A percentile compares a stretch with the other conserved stretches of the same genome.
Evolutionary conservation across 2,888 invertebrate genomes (phyloP).

Genomic region (Hedychridium roseum): DNA sequence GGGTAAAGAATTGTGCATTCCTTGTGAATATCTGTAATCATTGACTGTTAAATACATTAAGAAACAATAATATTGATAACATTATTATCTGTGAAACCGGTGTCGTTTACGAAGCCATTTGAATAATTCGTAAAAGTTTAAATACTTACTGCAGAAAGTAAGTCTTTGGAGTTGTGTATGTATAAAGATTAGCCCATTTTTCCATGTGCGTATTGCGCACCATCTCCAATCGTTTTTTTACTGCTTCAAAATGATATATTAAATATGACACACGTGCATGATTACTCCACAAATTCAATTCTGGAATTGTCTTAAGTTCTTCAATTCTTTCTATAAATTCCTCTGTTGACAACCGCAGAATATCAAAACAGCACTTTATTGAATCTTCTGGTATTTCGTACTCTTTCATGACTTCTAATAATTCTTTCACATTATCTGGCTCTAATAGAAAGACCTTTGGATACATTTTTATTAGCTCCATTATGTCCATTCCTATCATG

Average conservation of each 20-base stretch:
- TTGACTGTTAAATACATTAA: slow-evolving; percentile 15
- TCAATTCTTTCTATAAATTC: slow-evolving; percentile 69
- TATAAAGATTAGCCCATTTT: slow-evolving; percentile 64
- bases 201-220: slow-evolving; percentile 64
- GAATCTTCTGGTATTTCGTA: slow-evolving; percentile 67
- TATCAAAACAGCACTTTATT: slow-evolving; percentile 66
- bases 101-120: too few relatives aligned
- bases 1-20: neutral
- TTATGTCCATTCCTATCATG: slow-evolving; percentile 69
- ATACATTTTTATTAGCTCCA: slow-evolving; percentile 67
- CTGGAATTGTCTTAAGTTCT: slow-evolving; percentile 68
- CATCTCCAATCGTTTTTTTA: slow-evolving; percentile 65
- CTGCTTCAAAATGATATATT: slow-evolving; percentile 65
- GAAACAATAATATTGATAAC: neutral
- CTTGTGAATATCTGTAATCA: neutral
- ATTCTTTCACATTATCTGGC: slow-evolving; percentile 68
- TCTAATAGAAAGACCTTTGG: slow-evolving; percentile 70
- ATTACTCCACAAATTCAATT: slow-evolving; percentile 69
- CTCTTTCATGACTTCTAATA: slow-evolving; percentile 67
- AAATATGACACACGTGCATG: slow-evolving; percentile 70
- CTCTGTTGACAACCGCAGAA: slow-evolving; percentile 69
- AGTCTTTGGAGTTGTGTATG: slow-evolving; percentile 60
- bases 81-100: too few relatives aligned
- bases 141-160: slow-evolving; percentile 62
- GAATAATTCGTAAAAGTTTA: slow-evolving; percentile 6